Percentiles rank a stretch among this genome's conserved stretches.
Evolutionary conservation across 37 sponge, comb jelly and placozoan genomes (phyloP).

Genomic region (Spongilla lacustris): DNA sequence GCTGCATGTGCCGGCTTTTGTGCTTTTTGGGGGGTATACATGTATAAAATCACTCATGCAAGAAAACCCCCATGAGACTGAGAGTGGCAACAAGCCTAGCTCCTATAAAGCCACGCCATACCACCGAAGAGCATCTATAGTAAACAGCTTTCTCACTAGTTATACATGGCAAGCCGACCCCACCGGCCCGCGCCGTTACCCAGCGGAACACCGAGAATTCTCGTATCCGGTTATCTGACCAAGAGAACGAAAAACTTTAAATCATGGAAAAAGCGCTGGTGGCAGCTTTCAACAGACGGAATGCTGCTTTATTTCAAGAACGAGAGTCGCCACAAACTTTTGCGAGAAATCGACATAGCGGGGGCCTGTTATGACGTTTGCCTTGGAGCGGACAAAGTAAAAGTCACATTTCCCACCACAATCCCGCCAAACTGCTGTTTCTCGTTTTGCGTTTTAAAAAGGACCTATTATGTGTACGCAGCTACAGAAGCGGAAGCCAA

Average conservation of each 20-base stretch:
- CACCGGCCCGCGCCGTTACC: neutral
- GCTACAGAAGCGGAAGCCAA: constrained; percentile 53
- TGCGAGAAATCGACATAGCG: constrained; percentile 61
- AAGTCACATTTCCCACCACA: constrained; percentile 38
- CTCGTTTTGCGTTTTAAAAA: constrained; percentile 58
- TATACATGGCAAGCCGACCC: neutral
- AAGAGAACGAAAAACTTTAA: constrained; percentile 40
- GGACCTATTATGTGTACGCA: constrained; percentile 64
- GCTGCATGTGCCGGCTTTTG: no score
- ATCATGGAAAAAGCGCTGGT: constrained; percentile 68
- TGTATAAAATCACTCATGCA: no score
- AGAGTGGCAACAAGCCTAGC: no score
- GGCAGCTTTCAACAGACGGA: constrained; percentile 61
- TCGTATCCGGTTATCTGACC: constrained; percentile 58
- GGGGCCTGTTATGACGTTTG: constrained; percentile 62
- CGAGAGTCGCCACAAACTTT: constrained; percentile 27
- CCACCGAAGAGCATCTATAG: no score
- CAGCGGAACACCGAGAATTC: constrained; percentile 20
- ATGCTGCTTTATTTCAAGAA: constrained; percentile 52
- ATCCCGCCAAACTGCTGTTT: constrained; percentile 52
- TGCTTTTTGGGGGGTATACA: no score
- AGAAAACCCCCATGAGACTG: no score
- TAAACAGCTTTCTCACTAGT: no score
- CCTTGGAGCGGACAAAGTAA: constrained; percentile 37
- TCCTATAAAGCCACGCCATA: no score